Evolutionary conservation across 2,113 vertebrate genomes (phyloP), one percentile per base, ranked within the genome.

Genomic region (Numida meleagris): DNA sequence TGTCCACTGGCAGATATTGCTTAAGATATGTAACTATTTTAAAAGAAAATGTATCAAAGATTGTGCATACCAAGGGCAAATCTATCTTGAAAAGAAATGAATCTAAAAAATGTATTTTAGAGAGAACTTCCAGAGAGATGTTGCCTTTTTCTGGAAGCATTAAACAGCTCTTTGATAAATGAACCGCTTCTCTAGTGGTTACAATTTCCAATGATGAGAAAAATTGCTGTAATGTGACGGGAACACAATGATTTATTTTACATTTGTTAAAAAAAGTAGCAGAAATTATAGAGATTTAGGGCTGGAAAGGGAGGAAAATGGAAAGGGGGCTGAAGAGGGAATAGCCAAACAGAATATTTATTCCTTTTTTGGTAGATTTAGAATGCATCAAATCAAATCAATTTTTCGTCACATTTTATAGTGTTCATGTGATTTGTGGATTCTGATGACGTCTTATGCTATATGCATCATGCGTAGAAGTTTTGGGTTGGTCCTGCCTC

Each of bases 271-370:
- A 63, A 82, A 62, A 62, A 33, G 8, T 53, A 73, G 58, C 7
- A 59, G 14, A 73, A 79, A 29, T 0, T 0, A 51, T 0, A 1
- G 16, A 58, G 66, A 38, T 4, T 2, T 4, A 12, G 12, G 48
- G 40, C 18, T 62, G 59, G 59, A 57, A 66, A 72, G 73, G n/a
- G 6, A 1, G 1, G 31, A 77, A 29, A 0, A 2, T 15, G 11
- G n/a, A 66, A 10, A 4, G 17, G 40, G 78, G 82, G 20, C 21
- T 42, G 24, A 73, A 53, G 29, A 65, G 8, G 50, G 18, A 89
- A n/a, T 12, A 48, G 5, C 7, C 51, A 68, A 62, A 53, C 12
- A 55, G 4, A 58, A 65, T 57, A 78, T 29, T 5, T 62, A 34
- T 72, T 76, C 42, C n/a, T 68, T 76, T 82, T 51, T 68, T 42